Conservation (phyloP, 2,797 vertebrate species). For the Rhinella marina region DNA sequence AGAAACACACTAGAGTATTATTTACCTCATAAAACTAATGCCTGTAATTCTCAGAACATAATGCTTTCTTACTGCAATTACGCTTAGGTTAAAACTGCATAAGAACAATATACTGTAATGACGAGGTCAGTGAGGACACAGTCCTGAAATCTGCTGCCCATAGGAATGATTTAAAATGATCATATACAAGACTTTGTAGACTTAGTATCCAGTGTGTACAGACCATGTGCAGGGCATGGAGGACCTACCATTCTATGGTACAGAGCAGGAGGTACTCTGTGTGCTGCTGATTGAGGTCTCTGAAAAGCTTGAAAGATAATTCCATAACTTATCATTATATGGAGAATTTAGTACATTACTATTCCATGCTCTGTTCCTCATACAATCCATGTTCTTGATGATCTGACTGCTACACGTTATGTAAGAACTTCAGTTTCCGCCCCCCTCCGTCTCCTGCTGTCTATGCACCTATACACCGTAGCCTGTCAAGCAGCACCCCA, state of each 20-base stretch:
- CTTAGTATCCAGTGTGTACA: not conserved
- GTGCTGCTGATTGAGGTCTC: no score
- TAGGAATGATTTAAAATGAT: not conserved
- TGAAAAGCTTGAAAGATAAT: no score
- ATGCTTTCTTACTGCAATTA: constrained; percentile 40
- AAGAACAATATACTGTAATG: not conserved
- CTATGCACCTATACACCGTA: no score
- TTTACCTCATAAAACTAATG: constrained; percentile 47
- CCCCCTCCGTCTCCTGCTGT: no score
- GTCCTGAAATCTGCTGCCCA: not conserved
- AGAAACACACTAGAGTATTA: constrained; percentile 27
- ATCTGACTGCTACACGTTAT: no score
- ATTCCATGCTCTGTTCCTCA: no score
- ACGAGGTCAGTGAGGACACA: constrained; percentile 13
- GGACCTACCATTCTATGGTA: not conserved
- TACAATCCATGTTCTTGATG: no score
- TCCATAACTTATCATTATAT: no score
- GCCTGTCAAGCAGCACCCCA: no score
- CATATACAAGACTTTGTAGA: not conserved
- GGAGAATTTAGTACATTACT: no score
- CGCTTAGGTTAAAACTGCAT: constrained; percentile 18
- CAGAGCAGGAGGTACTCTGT: no score
- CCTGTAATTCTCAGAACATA: constrained; percentile 28
- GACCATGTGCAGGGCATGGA: not conserved
- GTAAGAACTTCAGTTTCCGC: no score